These are phyloP conservation scores for Lacerta agilis DNA, from an alignment of 2,797 vertebrate genomes.

Conservation along the genomic window DNA sequence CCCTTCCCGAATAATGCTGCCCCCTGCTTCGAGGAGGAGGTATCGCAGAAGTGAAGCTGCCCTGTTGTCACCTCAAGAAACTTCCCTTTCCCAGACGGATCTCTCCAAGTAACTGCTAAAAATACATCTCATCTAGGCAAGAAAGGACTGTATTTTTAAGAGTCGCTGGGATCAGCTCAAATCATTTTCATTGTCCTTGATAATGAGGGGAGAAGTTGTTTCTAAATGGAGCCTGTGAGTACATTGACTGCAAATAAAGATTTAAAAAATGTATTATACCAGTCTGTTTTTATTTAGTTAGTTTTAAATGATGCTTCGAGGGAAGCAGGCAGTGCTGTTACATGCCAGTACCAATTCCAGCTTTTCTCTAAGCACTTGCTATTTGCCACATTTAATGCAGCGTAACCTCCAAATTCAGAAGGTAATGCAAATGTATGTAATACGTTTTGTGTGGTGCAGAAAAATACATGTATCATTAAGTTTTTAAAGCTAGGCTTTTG, in stretches of 20 bases:
- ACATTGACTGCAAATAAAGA: constrained; percentile 8
- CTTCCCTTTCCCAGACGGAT: neutral
- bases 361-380: constrained; percentile 22
- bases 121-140: neutral
- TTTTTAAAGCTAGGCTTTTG: constrained; percentile 73
- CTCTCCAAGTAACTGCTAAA: neutral
- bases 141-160: neutral
- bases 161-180: neutral
- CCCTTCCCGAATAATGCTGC: neutral
- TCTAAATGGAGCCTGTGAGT: accelerated
- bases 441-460: constrained; percentile 69
- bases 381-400: constrained; percentile 68
- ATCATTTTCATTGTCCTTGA: constrained; percentile 22
- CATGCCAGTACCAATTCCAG: constrained; percentile 41
- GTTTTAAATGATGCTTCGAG: constrained; percentile 24
- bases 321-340: constrained; percentile 28
- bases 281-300: constrained; percentile 16
- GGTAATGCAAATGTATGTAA: constrained; percentile 69
- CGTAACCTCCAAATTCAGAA: constrained; percentile 66
- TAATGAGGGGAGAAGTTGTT: neutral
- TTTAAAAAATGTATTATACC: neutral
- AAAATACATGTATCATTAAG: constrained; percentile 70
- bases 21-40: neutral
- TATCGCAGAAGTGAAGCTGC: neutral
- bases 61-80: neutral